Conservation (phyloP, 30 jellyfish, hydroid and myxozoan genomes). For the Phacellophora camtschatica region DNA sequence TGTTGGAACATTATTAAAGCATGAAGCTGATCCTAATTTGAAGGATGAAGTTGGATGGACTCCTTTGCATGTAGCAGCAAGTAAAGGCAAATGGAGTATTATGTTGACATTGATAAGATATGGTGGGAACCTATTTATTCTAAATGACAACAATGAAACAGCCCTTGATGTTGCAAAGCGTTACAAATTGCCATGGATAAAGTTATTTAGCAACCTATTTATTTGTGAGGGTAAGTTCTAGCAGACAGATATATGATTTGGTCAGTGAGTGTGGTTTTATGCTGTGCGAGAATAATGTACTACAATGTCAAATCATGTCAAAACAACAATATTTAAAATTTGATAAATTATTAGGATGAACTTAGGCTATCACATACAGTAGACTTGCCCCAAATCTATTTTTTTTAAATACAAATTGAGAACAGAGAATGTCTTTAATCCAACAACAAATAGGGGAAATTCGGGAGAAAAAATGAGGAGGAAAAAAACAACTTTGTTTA, state of each 20-base stretch:
- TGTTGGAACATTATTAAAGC: neutral
- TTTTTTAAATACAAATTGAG: no score
- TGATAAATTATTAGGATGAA: no score
- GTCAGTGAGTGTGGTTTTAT: neutral
- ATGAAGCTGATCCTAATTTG: constrained; percentile 31
- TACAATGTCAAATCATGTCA: no score
- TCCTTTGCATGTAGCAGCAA: constrained; percentile 14
- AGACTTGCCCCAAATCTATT: no score
- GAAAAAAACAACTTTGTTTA: no score
- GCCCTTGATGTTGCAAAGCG: neutral
- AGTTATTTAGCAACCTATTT: neutral
- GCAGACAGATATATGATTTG: neutral
- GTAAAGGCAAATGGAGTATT: neutral
- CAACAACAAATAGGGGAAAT: no score
- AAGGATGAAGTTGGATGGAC: constrained; percentile 18
- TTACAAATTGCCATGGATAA: neutral
- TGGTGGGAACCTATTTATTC: constrained; percentile 12
- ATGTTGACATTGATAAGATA: neutral
- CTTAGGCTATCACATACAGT: no score
- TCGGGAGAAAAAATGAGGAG: no score
- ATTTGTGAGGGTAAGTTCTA: neutral
- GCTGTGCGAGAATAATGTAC: no score
- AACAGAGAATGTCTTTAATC: no score
- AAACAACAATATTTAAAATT: no score
- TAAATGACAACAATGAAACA: neutral